phyloP scores from a whole-genome alignment of 2,888 invertebrate genomes.

The Pseudococcus jackbeardsleyi region DNA sequence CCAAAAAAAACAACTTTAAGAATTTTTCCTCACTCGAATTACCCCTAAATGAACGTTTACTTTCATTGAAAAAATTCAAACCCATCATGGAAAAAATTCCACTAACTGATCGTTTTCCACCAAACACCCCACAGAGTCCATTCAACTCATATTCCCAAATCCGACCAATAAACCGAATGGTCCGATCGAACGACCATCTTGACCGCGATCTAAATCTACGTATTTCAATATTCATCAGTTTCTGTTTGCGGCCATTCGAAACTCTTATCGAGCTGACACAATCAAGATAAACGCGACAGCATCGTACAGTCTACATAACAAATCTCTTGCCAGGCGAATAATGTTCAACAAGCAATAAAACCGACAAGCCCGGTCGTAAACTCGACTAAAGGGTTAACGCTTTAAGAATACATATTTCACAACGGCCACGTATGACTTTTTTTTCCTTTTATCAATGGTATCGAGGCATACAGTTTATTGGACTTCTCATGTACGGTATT shows the following conservation, averaged over 20 bases:
- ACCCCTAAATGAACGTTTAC: too few species aligned
- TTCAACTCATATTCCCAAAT: too few species aligned
- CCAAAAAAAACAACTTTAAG: too few species aligned
- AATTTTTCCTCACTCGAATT: too few species aligned
- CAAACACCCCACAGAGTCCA: too few species aligned
- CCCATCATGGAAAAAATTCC: too few species aligned
- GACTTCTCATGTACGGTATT: background rate
- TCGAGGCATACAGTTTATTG: background rate
- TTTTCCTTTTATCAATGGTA: background rate
- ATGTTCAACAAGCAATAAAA: constrained; percentile 12
- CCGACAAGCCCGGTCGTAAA: constrained; percentile 1
- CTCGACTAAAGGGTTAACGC: background rate
- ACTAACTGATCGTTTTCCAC: too few species aligned
- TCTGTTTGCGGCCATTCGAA: background rate
- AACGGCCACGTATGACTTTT: background rate
- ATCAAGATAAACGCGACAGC: background rate
- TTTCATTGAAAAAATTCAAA: too few species aligned
- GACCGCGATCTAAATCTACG: background rate
- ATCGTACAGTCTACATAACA: background rate
- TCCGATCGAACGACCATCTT: background rate
- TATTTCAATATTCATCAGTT: background rate
- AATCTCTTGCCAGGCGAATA: background rate
- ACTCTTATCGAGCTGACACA: background rate
- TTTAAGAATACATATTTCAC: constrained; percentile 22
- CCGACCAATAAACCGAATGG: background rate